Conservation (phyloP, 1,140 invertebrate species). For the Drosophila kikkawai region DNA sequence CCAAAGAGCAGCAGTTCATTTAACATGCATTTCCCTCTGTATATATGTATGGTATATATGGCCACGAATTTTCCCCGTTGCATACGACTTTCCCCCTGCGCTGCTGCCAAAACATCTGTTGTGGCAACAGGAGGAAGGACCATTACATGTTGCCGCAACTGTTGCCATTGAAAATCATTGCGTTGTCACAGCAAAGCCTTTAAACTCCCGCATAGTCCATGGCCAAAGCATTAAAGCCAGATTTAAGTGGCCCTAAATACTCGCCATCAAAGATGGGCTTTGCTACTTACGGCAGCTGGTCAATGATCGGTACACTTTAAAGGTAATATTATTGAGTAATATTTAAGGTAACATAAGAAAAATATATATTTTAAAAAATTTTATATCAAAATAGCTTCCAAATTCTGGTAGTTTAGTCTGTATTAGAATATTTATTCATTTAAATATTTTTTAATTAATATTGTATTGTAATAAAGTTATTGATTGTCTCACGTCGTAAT, state of each 20-base stretch:
- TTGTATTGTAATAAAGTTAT: too few species aligned
- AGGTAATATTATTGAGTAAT: background rate
- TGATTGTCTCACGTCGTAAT: too few species aligned
- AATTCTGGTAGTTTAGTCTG: too few species aligned
- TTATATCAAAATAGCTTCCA: too few species aligned
- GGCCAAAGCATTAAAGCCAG: conserved; percentile 23
- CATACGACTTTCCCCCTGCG: conserved; percentile 1
- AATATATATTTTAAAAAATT: background rate
- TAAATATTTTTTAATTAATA: too few species aligned
- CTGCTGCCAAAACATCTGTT: conserved; percentile 31
- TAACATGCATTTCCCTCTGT: conserved; percentile 39
- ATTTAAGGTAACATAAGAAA: background rate
- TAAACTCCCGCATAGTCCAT: conserved; percentile 12
- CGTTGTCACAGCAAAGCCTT: conserved; percentile 24
- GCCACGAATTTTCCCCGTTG: conserved; percentile 1
- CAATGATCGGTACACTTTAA: background rate
- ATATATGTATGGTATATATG: background rate
- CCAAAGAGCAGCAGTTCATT: conserved; percentile 46
- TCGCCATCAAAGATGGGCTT: too few species aligned
- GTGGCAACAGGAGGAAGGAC: conserved; percentile 33
- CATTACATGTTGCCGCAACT: conserved; percentile 56
- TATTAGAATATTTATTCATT: too few species aligned
- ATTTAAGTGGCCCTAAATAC: conserved; percentile 26
- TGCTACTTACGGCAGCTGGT: background rate
- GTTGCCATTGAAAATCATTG: conserved; percentile 56